Base-by-base conservation (phyloP, 2,113 vertebrate species). In the Anolis sagrei region DNA sequence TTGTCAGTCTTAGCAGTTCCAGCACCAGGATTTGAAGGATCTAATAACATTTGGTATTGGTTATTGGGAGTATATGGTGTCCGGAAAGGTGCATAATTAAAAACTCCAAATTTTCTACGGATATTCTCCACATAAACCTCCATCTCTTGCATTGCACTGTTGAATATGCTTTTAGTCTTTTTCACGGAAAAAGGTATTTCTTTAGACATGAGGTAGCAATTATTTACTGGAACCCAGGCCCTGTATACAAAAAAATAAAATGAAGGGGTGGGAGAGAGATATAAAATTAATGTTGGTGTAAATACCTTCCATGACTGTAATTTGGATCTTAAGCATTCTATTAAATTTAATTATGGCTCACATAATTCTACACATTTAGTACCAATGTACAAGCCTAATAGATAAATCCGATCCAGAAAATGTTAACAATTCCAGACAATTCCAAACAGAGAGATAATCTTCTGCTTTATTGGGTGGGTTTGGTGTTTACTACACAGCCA, bases 131-230 rank as follows among this genome's bases (percentile, higher is more conserved):
- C 98, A 3, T 99, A 99, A 82, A 99, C 98, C 87, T 99, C 98
- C 98, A 99, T 99, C 93, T 99, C 98, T 90, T 99, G 98, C 98
- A 99, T 99, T 95, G 98, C 98, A 89, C 98, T 99, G 95, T 99
- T 99, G 94, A 99, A 99, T 96, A 99, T 99, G 96, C 98, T 99
- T 95, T 99, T 99, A 72, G 98, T 99, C 97, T 99, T 99, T 96
- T 99, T 99, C 93, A 99, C 98, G 94, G 98, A 99, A 97, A 99
- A 99, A 82, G 98, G 98, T 93, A 99, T 99, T 96, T 99, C 98
- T 97, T 99, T 99, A 95, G 98, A 99, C 98, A 99, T 99, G 96
- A 99, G 98, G 97, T 99, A 99, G 97, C 98, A 99, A 96, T 99
- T 99, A 96, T 99, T 99, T 94, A 99, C 97, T 85, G 98, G 98